A percentile compares a stretch with the other conserved stretches of the same genome.
phyloP scores from a whole-genome alignment of 2,888 invertebrate species.

The Drosophila leonis region DNA sequence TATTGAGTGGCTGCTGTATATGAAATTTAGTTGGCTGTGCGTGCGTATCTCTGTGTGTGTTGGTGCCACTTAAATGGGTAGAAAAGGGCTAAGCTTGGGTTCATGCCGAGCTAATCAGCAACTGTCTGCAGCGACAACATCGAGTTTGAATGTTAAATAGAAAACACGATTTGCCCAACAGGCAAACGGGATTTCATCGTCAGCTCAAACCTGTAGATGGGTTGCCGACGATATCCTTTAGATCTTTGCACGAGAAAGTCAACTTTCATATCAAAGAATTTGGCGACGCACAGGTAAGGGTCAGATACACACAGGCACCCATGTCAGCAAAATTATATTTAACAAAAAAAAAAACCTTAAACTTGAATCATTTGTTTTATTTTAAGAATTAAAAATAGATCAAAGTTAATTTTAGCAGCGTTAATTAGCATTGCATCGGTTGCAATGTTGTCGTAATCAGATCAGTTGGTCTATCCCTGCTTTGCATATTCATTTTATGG shows the following conservation, averaged over 20 bases:
- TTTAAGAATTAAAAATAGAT: background rate
- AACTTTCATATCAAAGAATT: background rate
- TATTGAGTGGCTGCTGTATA: slow-evolving; percentile 62
- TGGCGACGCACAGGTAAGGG: background rate
- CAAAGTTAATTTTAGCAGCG: background rate
- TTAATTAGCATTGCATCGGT: background rate
- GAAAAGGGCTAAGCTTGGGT: slow-evolving; percentile 42
- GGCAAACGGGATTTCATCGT: slow-evolving; percentile 3
- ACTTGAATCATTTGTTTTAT: background rate
- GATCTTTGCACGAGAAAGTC: background rate
- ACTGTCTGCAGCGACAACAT: slow-evolving; percentile 14
- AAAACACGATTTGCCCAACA: background rate
- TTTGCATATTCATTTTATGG: slow-evolving; percentile 35
- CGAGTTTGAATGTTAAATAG: slow-evolving; percentile 32
- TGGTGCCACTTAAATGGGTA: slow-evolving; percentile 47
- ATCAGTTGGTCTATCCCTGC: slow-evolving; percentile 1
- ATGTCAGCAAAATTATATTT: background rate
- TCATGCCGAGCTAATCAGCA: slow-evolving; percentile 40
- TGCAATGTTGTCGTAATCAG: slow-evolving; percentile 5
- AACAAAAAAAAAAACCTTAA: background rate
- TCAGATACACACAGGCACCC: background rate
- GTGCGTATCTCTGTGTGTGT: slow-evolving; percentile 14
- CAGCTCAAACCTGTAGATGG: slow-evolving; percentile 2
- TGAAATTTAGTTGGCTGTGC: slow-evolving; percentile 12
- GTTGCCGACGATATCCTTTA: background rate